Conservation (phyloP, 2,888 invertebrate species). For the Cremastinae sp. region DNA sequence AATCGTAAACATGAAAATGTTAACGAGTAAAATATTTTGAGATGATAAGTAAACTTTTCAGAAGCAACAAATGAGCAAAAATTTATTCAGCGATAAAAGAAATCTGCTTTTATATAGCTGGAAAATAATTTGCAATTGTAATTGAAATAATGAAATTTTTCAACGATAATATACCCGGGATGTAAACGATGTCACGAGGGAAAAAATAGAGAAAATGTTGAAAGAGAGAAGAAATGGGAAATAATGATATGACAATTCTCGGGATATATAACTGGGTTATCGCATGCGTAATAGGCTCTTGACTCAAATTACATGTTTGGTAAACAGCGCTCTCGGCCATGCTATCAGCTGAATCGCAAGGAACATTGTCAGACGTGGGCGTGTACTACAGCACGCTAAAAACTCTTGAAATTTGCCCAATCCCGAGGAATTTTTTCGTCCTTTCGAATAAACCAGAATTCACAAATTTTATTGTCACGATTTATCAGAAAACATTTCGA, state of each 20-base stretch:
- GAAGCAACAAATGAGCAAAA: no score
- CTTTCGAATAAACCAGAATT: no score
- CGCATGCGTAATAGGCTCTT: conserved; percentile 55
- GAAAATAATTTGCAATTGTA: neutral
- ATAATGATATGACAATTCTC: conserved; percentile 37
- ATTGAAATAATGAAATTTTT: conserved; percentile 8
- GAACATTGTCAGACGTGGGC: conserved; percentile 58
- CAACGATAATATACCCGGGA: conserved; percentile 39
- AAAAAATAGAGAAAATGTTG: neutral
- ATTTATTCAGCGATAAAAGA: no score
- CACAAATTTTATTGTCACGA: no score
- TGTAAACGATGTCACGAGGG: neutral
- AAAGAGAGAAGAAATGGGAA: conserved; percentile 1
- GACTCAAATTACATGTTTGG: conserved; percentile 59
- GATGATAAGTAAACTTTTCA: no score
- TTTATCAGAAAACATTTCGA: no score
- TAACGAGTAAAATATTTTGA: no score
- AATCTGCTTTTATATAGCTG: no score
- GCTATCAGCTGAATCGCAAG: conserved; percentile 61
- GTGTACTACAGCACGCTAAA: neutral
- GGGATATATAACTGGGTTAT: conserved; percentile 48
- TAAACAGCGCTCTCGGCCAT: conserved; percentile 57
- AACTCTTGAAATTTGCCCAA: neutral
- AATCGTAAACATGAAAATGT: no score
- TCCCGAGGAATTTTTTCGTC: no score